Base-by-base conservation (phyloP, 2,113 vertebrate genomes). In the Calidris pugnax region DNA sequence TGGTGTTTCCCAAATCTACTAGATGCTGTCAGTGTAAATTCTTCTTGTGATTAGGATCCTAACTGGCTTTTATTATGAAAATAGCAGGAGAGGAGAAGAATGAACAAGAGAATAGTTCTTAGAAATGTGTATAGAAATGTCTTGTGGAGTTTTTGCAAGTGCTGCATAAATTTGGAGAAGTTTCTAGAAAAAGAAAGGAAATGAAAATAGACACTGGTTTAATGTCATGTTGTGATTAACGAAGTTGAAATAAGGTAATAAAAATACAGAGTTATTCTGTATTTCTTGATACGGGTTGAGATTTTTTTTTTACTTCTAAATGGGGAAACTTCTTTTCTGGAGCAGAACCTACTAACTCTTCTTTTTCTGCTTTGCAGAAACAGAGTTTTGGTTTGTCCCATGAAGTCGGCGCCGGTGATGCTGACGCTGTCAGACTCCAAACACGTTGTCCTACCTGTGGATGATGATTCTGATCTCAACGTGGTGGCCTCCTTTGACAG, bases 401-500 rank as follows among this genome's bases (percentile, higher is more conserved):
- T 99, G 99, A 99, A 99, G 97, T 99, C 99, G 1, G 99, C 99
- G 0, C 99, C 99, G 0, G 99, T 99, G 73, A 98, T 99, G 97
- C 98, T 99, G 62, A 99, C 99, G 0, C 98, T 99, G 85, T 99
- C 99, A 1, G 99, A 99, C 98, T 99, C 99, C 94, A 99, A 99
- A 93, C 99, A 99, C 6, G 99, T 99, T 19, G 98, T 99, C 60
- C 98, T 99, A 14, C 99, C 99, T 0, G 99, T 99, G 95, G 99
- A 99, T n/a, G 99, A 99, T 16, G 99, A 99, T 93, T 99, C 99
- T 0, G 99, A 99, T 93, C 98, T 99, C 90, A 99, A 99, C 4
- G 99, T 99, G 43, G 99, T 99, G 96, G 99, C 99, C 12, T 99
- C 99, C n/a, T 99, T 99, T 47, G 99, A 99, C 98, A 98, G 99